Evolutionary conservation across 1,140 invertebrate genomes (phyloP).

Genomic region (Pomacea maculata): DNA sequence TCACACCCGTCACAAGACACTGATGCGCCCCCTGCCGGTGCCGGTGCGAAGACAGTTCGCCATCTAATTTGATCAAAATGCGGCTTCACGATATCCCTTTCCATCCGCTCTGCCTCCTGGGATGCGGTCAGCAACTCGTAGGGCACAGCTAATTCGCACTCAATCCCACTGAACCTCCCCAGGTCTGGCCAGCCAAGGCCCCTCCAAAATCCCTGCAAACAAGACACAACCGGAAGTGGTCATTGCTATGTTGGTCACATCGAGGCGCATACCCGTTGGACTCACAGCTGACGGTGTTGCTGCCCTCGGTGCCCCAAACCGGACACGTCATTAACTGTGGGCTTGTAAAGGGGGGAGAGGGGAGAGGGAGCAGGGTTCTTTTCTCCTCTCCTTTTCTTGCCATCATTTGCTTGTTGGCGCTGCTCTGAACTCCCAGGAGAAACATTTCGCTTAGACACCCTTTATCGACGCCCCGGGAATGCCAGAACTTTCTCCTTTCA

Average conservation of each 20-base stretch:
- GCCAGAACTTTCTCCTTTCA: too few species aligned
- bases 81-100: neutral
- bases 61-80: neutral
- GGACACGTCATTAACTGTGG: neutral
- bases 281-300: neutral
- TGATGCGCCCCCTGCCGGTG: neutral
- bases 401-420: neutral
- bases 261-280: neutral
- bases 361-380: neutral
- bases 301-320: neutral
- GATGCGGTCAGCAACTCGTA: neutral
- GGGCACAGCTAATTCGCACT: neutral
- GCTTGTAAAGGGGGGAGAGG: neutral
- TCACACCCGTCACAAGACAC: neutral
- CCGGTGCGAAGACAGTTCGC: neutral
- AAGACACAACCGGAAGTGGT: neutral
- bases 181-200: too few species aligned
- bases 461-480: too few species aligned
- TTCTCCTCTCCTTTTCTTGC: neutral
- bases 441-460: neutral
- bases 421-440: neutral
- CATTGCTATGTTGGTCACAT: neutral
- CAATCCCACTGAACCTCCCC: too few species aligned
- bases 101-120: neutral
- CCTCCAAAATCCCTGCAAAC: neutral